phyloP scores from a whole-genome alignment of 2,888 invertebrate species.

The Actias luna region DNA sequence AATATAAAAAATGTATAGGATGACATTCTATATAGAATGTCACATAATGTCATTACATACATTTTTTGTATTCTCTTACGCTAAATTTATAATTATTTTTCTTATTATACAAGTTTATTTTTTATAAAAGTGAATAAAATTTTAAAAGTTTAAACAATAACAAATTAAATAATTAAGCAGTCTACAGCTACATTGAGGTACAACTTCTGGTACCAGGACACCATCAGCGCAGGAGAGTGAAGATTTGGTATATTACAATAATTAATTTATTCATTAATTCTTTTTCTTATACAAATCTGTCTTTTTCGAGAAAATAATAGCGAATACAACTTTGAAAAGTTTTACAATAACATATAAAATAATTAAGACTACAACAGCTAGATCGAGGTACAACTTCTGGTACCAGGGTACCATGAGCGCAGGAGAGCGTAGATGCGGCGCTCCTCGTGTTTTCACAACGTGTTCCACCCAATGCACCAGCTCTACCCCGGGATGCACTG shows the following conservation, averaged over 20 bases:
- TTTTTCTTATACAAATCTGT: conserved; percentile 1
- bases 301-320: neutral
- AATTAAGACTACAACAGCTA: conserved; percentile 28
- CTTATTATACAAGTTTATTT: too few species aligned
- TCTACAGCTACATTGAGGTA: conserved; percentile 38
- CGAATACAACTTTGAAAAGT: neutral
- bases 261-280: neutral
- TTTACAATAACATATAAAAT: neutral
- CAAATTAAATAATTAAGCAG: neutral
- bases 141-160: too few species aligned
- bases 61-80: too few species aligned
- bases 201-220: conserved; percentile 57
- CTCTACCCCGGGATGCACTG: conserved; percentile 41
- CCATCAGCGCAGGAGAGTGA: conserved; percentile 40
- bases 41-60: too few species aligned
- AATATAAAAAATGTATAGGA: too few species aligned
- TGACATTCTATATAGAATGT: too few species aligned
- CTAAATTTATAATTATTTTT: too few species aligned
- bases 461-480: conserved; percentile 57
- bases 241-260: too few species aligned
- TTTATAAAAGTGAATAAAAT: too few species aligned
- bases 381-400: conserved; percentile 52
- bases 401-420: conserved; percentile 49
- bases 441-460: conserved; percentile 49
- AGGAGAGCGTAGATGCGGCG: conserved; percentile 48